phyloP scores from a whole-genome alignment of 2,797 vertebrate genomes.

The Thaleichthys pacificus region DNA sequence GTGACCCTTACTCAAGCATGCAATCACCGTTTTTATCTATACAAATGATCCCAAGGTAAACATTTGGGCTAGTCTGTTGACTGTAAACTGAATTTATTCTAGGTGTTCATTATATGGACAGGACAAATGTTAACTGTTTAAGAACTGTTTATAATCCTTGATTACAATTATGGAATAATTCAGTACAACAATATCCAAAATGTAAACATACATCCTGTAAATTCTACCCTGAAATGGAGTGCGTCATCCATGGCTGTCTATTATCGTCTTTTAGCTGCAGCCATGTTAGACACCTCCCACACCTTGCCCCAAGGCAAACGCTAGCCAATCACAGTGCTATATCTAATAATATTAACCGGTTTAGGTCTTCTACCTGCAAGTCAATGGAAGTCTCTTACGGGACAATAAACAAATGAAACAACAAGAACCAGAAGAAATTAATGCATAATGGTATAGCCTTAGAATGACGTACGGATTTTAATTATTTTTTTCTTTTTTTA shows the following conservation, averaged over 20 bases:
- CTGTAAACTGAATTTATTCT: too few relatives aligned
- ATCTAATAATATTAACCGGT: constrained; percentile 28
- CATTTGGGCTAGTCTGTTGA: background rate
- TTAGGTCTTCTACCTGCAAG: constrained; percentile 10
- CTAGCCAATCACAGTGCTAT: constrained; percentile 35
- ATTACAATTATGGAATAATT: too few relatives aligned
- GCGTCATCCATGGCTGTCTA: background rate
- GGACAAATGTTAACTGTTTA: too few relatives aligned
- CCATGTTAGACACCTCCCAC: too few relatives aligned
- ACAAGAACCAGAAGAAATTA: background rate
- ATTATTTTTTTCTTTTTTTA: background rate
- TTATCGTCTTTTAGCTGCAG: too few relatives aligned
- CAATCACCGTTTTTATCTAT: background rate
- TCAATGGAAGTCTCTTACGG: constrained; percentile 10
- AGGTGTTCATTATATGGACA: too few relatives aligned
- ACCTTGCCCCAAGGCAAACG: background rate
- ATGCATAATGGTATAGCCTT: background rate
- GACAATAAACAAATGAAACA: background rate
- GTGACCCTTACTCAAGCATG: background rate
- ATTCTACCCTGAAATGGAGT: background rate
- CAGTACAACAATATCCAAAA: too few relatives aligned
- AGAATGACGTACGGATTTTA: background rate
- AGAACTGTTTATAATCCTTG: too few relatives aligned
- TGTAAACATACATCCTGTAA: too few relatives aligned
- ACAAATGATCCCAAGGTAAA: background rate